Percentiles rank a stretch among this genome's conserved stretches.
phyloP scores from a whole-genome alignment of 2,888 invertebrate species.

The Pollenia labialis region DNA sequence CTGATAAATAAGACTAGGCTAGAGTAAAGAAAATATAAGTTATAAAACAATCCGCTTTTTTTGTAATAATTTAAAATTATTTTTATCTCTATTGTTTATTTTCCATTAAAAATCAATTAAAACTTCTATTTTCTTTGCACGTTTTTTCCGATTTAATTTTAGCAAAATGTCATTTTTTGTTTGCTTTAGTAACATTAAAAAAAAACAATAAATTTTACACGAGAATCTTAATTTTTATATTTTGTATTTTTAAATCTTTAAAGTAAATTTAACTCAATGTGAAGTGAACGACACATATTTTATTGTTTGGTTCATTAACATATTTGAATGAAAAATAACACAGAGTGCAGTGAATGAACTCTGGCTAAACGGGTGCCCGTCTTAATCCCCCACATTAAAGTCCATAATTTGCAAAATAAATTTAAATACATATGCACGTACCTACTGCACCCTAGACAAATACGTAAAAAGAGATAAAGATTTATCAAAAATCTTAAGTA shows the following conservation, averaged over 20 bases:
- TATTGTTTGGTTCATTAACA: conserved; percentile 51
- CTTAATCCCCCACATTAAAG: conserved; percentile 1
- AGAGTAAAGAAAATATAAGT: too few relatives aligned
- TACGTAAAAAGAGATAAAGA: conserved; percentile 3
- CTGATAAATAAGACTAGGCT: too few relatives aligned
- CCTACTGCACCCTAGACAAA: conserved; percentile 2
- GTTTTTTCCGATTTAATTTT: neutral
- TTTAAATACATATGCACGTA: neutral
- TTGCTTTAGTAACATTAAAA: neutral
- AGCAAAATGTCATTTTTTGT: neutral
- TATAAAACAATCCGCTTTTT: too few relatives aligned
- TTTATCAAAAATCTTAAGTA: neutral
- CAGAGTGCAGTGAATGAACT: conserved; percentile 28
- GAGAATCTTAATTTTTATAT: neutral
- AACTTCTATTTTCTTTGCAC: neutral
- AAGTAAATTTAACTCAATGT: neutral
- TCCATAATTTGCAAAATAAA: neutral
- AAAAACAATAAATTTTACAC: neutral
- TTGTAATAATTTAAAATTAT: neutral
- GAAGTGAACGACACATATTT: conserved; percentile 25
- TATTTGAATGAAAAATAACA: conserved; percentile 13
- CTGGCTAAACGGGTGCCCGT: conserved; percentile 15
- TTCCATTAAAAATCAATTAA: too few relatives aligned
- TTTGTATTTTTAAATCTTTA: neutral
- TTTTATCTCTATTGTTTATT: too few relatives aligned